A percentile compares a stretch with the other conserved stretches of the same genome.
Evolutionary conservation across 2,113 vertebrate genomes (phyloP).

Genomic region (Coreoperca whiteheadi): DNA sequence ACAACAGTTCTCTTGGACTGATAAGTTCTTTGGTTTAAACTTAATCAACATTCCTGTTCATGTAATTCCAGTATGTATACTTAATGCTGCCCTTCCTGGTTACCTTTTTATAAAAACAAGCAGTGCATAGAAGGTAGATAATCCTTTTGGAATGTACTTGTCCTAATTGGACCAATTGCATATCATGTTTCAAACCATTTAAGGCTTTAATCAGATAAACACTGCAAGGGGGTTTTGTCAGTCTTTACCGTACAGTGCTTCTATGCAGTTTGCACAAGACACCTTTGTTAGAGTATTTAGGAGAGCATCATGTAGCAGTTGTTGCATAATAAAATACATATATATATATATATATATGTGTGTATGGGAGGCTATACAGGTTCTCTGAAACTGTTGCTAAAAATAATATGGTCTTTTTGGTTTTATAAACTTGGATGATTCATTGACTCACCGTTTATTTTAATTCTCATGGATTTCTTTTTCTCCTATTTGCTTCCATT

Average conservation of each 20-base stretch:
- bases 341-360: too few relatives aligned
- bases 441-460: constrained; percentile 21
- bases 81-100: background rate
- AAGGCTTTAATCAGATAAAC: constrained; percentile 33
- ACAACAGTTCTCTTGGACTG: background rate
- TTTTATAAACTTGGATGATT: background rate
- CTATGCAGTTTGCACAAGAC: constrained; percentile 9
- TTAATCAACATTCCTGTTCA: background rate
- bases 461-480: constrained; percentile 53
- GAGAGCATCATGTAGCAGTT: constrained; percentile 3
- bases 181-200: constrained; percentile 12
- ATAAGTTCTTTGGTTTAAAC: constrained; percentile 4
- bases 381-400: background rate
- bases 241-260: background rate
- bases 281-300: constrained; percentile 19
- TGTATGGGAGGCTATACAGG: background rate
- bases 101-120: background rate
- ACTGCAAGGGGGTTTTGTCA: background rate
- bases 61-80: background rate
- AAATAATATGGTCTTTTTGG: background rate
- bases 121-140: background rate
- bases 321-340: constrained; percentile 49
- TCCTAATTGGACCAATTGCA: constrained; percentile 12
- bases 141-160: constrained; percentile 4
- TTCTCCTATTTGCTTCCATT: constrained; percentile 46